A percentile compares a stretch with the other conserved stretches of the same genome.
Evolutionary conservation across 2,797 vertebrate genomes (phyloP).

Genomic region (Allochrocebus solatus): DNA sequence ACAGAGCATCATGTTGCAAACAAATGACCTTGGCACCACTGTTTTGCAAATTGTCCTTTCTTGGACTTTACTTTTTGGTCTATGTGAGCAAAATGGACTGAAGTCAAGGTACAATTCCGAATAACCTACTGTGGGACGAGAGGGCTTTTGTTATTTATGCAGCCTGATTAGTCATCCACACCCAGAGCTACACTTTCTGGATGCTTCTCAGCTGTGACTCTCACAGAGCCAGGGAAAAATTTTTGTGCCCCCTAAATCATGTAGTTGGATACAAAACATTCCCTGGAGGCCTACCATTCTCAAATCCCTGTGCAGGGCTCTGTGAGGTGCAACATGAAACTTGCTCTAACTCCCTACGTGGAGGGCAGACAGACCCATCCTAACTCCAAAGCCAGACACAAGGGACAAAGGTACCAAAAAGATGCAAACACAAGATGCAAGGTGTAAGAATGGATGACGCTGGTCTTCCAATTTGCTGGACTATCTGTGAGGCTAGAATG

Average conservation of each 20-base stretch:
- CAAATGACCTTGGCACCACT: neutral
- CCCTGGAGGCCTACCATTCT: neutral
- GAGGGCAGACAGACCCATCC: neutral
- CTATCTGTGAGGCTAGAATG: neutral
- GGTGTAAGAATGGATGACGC: neutral
- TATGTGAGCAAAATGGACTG: neutral
- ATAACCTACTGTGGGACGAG: neutral
- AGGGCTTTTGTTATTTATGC: neutral
- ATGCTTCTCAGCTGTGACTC: neutral
- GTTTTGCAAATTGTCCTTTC: neutral
- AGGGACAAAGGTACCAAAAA: neutral
- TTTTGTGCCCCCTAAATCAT: neutral
- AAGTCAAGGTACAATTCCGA: neutral
- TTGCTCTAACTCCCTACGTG: accelerated
- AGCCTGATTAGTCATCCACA: accelerated
- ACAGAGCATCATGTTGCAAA: neutral
- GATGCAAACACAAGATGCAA: neutral
- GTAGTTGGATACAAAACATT: neutral
- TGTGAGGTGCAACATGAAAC: neutral
- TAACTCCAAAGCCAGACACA: neutral
- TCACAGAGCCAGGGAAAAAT: neutral
- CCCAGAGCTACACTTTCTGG: neutral
- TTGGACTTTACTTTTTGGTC: neutral
- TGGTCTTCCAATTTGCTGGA: neutral
- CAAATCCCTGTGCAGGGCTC: neutral